Evolutionary conservation across 2,113 vertebrate species (phyloP).

Genomic region (Gyps fulvus): DNA sequence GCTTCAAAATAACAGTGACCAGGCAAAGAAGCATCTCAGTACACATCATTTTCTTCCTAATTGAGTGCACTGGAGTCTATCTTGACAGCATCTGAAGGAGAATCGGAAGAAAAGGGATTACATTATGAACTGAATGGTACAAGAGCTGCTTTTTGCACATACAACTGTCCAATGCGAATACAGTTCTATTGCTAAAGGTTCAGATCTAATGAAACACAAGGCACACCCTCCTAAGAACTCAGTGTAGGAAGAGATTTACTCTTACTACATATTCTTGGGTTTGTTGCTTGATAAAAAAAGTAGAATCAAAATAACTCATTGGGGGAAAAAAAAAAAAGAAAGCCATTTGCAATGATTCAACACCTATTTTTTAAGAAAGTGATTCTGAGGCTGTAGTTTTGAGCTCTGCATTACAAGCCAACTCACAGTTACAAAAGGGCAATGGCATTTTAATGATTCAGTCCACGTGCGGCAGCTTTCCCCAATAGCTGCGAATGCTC

Average conservation of each 20-base stretch:
- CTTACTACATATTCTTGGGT: neutral
- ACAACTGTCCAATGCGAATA: neutral
- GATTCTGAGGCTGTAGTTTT: neutral
- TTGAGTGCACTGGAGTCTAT: neutral
- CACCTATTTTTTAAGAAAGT: neutral
- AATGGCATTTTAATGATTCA: neutral
- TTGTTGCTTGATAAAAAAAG: neutral
- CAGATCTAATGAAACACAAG: neutral
- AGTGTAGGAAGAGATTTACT: neutral
- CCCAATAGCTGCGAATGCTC: neutral
- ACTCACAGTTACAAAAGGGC: neutral
- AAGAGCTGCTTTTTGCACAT: neutral
- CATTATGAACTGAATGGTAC: neutral
- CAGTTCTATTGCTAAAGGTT: neutral
- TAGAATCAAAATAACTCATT: neutral
- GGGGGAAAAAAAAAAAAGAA: neutral
- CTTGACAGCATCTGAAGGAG: conserved; percentile 33
- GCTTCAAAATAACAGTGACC: neutral
- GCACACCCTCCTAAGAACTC: neutral
- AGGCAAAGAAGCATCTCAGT: neutral
- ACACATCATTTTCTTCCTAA: neutral
- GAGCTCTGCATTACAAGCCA: neutral
- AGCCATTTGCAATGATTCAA: neutral
- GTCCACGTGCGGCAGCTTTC: neutral
- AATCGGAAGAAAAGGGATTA: conserved; percentile 18